Conservation (phyloP, 2,113 vertebrate species). For the Cnemophilus loriae region DNA sequence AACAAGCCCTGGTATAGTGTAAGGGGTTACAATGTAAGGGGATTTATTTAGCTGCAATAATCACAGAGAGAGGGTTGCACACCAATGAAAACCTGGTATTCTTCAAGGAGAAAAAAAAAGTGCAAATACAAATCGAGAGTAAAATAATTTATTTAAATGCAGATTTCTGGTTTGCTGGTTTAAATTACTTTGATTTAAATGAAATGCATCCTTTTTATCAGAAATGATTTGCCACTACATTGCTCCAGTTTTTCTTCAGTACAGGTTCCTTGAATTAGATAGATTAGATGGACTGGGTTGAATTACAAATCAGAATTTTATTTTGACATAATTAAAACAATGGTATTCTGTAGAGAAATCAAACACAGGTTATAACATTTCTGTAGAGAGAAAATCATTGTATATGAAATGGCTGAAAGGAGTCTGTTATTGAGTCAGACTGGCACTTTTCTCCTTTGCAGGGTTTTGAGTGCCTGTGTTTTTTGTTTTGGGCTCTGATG, state of each 20-base stretch:
- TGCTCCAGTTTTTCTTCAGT: not conserved
- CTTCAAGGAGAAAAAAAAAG: not conserved
- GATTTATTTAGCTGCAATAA: not conserved
- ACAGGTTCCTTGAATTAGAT: not conserved
- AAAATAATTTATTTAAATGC: not conserved
- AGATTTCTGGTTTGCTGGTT: not conserved
- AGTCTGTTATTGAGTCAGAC: not conserved
- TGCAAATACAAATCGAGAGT: not conserved
- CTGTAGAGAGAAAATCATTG: not conserved
- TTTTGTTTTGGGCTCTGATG: not conserved
- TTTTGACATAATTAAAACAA: not conserved
- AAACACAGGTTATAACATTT: not conserved
- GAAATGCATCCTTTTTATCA: not conserved
- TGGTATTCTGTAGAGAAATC: not conserved
- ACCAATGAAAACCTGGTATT: not conserved
- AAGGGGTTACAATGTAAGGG: not conserved
- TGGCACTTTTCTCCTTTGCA: not conserved
- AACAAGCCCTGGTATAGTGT: not conserved
- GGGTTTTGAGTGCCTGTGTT: not conserved
- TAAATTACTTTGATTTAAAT: not conserved
- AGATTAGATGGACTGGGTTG: not conserved
- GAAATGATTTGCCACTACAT: not conserved
- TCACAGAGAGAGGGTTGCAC: not conserved
- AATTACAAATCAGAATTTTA: not conserved
- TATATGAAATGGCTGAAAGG: not conserved